Evolutionary conservation across 2,797 vertebrate species (phyloP).

Genomic region (Hirundo rustica): DNA sequence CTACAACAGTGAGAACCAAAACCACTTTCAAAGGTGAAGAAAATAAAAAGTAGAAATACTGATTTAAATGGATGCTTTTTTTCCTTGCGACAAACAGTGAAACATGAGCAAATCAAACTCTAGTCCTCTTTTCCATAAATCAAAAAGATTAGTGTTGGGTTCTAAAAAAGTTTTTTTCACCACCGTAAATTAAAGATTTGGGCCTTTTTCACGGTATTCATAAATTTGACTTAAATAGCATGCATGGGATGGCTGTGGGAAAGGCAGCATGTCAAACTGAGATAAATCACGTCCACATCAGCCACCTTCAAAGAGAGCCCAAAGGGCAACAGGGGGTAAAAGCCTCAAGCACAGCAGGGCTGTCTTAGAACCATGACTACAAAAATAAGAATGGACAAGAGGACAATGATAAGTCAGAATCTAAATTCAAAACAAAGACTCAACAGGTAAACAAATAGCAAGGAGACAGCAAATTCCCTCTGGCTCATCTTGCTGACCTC

Average conservation of each 20-base stretch:
- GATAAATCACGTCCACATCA: not conserved
- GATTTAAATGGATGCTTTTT: not conserved
- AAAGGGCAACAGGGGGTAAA: not conserved
- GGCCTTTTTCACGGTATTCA: not conserved
- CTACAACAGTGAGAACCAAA: not conserved
- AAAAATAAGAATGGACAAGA: not conserved
- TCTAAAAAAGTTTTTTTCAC: not conserved
- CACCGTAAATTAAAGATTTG: not conserved
- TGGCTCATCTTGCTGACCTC: not conserved
- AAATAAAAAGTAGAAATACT: not conserved
- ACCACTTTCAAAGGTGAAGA: not conserved
- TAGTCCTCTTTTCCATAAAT: not conserved
- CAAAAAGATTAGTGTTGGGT: not conserved
- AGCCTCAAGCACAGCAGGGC: not conserved
- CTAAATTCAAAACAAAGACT: not conserved
- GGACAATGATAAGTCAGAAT: not conserved
- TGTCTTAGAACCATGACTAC: not conserved
- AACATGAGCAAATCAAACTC: not conserved
- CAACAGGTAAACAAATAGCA: not conserved
- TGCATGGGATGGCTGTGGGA: not conserved
- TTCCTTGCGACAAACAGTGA: not conserved
- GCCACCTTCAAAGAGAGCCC: not conserved
- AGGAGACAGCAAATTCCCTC: not conserved
- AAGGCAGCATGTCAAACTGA: not conserved
- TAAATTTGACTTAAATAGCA: not conserved